Evolutionary conservation across 2,113 vertebrate genomes (phyloP), one percentile per base, ranked within the genome.

Genomic region (Solenodon paradoxus): DNA sequence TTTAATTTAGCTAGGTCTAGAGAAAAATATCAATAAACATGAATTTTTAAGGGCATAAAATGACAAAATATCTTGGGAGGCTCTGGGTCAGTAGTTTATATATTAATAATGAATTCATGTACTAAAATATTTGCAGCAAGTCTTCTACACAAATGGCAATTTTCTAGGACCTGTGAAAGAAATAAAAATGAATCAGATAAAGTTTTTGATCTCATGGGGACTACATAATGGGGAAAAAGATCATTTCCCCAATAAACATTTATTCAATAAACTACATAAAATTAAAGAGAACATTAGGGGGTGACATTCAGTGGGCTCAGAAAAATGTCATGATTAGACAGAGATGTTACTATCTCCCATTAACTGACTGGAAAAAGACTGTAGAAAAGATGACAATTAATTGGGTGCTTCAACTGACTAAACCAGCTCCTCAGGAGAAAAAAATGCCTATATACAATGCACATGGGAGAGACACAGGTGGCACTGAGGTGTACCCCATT

Each of bases 91-190:
- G 49, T 9, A 78, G 11, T 88, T 84, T 10, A 7, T 42, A 47
- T 90, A 77, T 84, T 90, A 84, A 69, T 61, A 94, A 72, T 88
- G n/a, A 93, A 49, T 90, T 22, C 5, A 12, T 88, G 86, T 69
- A 22, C 63, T 94, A 83, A 84, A 26, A 10, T 22, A 7, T 49
- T 45, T 75, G 59, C 5, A 30, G 17, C 0, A 5, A 63, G 8
- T 26, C 38, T 35, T 81, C 35, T 86, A 79, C 26, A 40, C 30
- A 0, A 9, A 1, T 20, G 61, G 53, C 35, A 0, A 9, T 51
- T 49, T n/a, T 42, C 51, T 61, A 51, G 35, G 9, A 16, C 59
- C 7, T 13, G 38, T 15, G 28, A 38, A 51, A 42, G n/a, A 88
- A 57, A 63, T 11, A 45, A 85, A 49, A n/a, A 40, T 3, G n/a